Conservation (phyloP, 2,888 invertebrate species). For the Hirtodrosophila trivittata region DNA sequence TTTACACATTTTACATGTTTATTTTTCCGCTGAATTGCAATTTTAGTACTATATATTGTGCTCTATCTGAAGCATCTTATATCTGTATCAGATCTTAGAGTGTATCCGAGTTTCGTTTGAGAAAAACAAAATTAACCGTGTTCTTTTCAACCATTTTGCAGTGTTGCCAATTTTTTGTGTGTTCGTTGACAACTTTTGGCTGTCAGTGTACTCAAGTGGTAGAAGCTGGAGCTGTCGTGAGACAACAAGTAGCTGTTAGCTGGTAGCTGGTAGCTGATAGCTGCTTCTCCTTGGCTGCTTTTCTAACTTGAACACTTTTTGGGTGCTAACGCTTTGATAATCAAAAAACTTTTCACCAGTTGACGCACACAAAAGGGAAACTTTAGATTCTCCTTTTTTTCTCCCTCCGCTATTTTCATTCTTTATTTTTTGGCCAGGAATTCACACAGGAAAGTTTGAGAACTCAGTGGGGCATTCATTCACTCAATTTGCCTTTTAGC, state of each 20-base stretch:
- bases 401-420: slow-evolving; percentile 22
- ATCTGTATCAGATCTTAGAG: slow-evolving; percentile 3
- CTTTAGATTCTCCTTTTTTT: slow-evolving; percentile 33
- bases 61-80: background rate
- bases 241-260: slow-evolving; percentile 64
- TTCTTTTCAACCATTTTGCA: slow-evolving; percentile 51
- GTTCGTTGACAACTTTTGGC: slow-evolving; percentile 63
- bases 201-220: slow-evolving; percentile 60
- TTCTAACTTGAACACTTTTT: slow-evolving; percentile 69
- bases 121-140: too few relatives aligned
- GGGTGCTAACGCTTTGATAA: slow-evolving; percentile 78
- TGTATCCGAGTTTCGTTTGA: slow-evolving; percentile 5
- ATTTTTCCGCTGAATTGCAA: too few relatives aligned
- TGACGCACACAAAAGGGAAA: slow-evolving; percentile 76
- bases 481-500: slow-evolving; percentile 75
- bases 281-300: slow-evolving; percentile 40
- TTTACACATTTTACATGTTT: too few relatives aligned
- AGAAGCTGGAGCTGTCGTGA: slow-evolving; percentile 55
- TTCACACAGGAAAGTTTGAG: slow-evolving; percentile 52
- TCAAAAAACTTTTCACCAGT: slow-evolving; percentile 74
- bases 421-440: slow-evolving; percentile 40
- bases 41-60: too few relatives aligned
- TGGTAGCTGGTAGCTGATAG: slow-evolving; percentile 31
- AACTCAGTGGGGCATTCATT: slow-evolving; percentile 68
- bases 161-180: slow-evolving; percentile 58